Conservation (phyloP, 2,113 vertebrate genomes). For the Ancistrus triradiatus region DNA sequence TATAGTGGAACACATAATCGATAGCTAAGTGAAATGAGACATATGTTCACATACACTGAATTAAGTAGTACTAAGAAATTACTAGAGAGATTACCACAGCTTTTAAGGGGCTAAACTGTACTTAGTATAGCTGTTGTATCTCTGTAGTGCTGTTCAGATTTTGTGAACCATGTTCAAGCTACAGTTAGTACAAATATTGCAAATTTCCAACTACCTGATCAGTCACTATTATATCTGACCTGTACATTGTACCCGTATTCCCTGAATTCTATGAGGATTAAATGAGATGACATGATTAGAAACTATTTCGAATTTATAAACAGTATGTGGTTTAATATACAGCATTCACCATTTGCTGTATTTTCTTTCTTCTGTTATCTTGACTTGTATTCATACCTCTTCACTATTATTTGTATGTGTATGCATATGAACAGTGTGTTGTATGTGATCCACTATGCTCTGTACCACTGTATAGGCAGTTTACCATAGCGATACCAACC, state of each 20-base stretch:
- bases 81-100: constrained; percentile 1
- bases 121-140: constrained; percentile 5
- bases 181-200: constrained; percentile 4
- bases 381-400: constrained; percentile 2
- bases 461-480: not conserved
- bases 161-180: constrained; percentile 14
- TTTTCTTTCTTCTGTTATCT: not conserved
- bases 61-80: constrained; percentile 11
- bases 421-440: not conserved
- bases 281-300: no score
- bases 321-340: no score
- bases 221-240: no score
- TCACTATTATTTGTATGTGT: constrained; percentile 10
- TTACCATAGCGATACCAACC: not conserved
- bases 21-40: not conserved
- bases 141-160: constrained; percentile 5
- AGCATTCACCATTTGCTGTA: not conserved
- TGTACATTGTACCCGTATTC: no score
- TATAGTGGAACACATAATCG: no score
- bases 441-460: not conserved
- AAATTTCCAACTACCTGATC: no score
- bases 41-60: constrained; percentile 14
- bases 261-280: no score
- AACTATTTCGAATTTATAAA: no score
- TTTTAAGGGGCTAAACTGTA: constrained; percentile 4